Percentiles rank a stretch among this genome's conserved stretches.
Evolutionary conservation across 2,797 vertebrate genomes (phyloP).

Genomic region (Chaetodon trifasciatus): DNA sequence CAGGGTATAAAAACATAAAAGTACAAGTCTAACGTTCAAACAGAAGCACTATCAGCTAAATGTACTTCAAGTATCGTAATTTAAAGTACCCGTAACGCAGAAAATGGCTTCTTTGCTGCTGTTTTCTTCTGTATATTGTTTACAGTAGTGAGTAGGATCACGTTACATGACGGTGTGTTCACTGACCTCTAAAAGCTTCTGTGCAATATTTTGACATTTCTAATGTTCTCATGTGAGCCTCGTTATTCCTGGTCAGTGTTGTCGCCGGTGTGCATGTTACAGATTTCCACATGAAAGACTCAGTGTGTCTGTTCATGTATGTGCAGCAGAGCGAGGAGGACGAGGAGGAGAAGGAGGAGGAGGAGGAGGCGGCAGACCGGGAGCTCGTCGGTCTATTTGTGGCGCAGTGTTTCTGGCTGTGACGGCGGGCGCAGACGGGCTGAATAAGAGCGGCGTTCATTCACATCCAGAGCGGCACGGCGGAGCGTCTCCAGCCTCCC

Average conservation of each 20-base stretch:
- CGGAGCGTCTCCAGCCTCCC: constrained; percentile 38
- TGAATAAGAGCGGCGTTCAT: constrained; percentile 33
- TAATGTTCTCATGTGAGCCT: too few relatives aligned
- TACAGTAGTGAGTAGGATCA: too few relatives aligned
- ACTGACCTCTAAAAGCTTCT: too few relatives aligned
- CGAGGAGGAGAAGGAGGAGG: not conserved
- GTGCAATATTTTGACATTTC: too few relatives aligned
- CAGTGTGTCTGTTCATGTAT: constrained; percentile 3
- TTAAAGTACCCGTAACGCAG: too few relatives aligned
- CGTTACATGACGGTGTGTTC: too few relatives aligned
- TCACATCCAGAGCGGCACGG: constrained; percentile 38
- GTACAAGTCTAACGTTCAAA: not conserved
- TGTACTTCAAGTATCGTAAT: too few relatives aligned
- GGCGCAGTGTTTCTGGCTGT: constrained; percentile 17
- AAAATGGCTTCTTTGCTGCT: too few relatives aligned
- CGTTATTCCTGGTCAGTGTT: too few relatives aligned
- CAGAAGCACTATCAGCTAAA: too few relatives aligned
- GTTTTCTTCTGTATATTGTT: too few relatives aligned
- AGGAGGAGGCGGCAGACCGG: constrained; percentile 19
- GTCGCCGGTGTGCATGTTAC: not conserved
- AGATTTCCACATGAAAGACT: not conserved
- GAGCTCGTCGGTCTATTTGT: constrained; percentile 36
- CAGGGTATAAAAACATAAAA: not conserved
- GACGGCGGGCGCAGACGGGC: constrained; percentile 23
- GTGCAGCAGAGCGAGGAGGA: constrained; percentile 18